Evolutionary conservation across 2,113 vertebrate genomes (phyloP).

Genomic region (Fulmarus glacialis): DNA sequence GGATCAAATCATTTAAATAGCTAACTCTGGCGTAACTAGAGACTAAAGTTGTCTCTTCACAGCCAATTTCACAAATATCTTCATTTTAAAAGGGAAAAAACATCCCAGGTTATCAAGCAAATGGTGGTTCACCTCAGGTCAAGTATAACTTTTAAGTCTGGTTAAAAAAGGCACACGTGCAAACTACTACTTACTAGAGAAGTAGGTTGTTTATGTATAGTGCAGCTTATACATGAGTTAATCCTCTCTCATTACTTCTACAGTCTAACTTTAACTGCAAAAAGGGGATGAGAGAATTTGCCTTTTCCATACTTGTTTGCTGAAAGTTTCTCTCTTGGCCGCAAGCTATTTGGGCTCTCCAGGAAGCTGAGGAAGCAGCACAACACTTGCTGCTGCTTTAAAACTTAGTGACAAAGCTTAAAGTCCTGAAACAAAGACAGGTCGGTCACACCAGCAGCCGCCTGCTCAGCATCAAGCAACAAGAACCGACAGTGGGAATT

Average conservation of each 20-base stretch:
- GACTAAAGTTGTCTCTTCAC: not conserved
- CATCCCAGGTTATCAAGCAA: not conserved
- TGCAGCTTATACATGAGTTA: not conserved
- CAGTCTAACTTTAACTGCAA: not conserved
- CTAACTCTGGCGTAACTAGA: not conserved
- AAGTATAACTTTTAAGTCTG: not conserved
- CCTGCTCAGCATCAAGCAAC: not conserved
- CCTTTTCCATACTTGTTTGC: not conserved
- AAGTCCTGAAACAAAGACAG: not conserved
- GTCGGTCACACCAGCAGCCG: not conserved
- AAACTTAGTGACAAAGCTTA: not conserved
- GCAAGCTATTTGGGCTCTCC: not conserved
- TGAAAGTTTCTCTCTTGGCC: not conserved
- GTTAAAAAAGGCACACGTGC: not conserved
- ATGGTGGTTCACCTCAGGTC: not conserved
- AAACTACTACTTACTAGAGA: not conserved
- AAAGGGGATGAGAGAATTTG: not conserved
- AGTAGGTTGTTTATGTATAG: not conserved
- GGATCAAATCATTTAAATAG: not conserved
- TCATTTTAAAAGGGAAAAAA: not conserved
- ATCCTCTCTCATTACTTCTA: not conserved
- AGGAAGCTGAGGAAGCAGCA: not conserved
- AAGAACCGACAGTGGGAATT: not conserved
- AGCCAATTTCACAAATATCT: not conserved
- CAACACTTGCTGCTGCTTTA: not conserved